These are phyloP conservation scores for Lithophane ornitopus DNA, from an alignment of 2,888 invertebrate species.

Conservation along the genomic window DNA sequence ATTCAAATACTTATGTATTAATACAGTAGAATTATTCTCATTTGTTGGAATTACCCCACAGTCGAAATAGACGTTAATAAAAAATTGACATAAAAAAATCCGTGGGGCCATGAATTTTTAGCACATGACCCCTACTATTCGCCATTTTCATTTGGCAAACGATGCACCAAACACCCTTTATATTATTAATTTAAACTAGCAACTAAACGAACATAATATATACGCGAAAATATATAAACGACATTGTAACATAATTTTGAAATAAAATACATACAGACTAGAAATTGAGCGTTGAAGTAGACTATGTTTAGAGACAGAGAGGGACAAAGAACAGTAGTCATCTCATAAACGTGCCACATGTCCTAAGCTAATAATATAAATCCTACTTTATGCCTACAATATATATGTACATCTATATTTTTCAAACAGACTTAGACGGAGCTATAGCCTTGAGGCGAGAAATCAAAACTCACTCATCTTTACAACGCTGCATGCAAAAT, in stretches of 20 bases:
- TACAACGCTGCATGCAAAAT: constrained; percentile 8
- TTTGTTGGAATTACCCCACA: too few relatives aligned
- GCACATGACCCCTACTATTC: too few relatives aligned
- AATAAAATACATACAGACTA: constrained; percentile 76
- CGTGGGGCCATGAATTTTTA: too few relatives aligned
- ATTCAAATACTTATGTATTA: too few relatives aligned
- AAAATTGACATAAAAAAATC: too few relatives aligned
- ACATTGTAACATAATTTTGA: constrained; percentile 26
- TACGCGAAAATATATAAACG: constrained; percentile 33
- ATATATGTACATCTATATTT: constrained; percentile 35
- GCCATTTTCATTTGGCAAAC: too few relatives aligned
- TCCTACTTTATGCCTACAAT: constrained; percentile 53
- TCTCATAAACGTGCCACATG: constrained; percentile 68
- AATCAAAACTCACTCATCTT: background rate
- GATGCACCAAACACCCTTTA: too few relatives aligned
- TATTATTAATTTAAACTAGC: constrained; percentile 27
- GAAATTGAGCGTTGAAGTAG: constrained; percentile 80
- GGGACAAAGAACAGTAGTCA: constrained; percentile 60
- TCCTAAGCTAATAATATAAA: constrained; percentile 59
- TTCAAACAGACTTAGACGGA: constrained; percentile 10
- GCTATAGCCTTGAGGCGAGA: constrained; percentile 29
- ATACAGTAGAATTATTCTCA: too few relatives aligned
- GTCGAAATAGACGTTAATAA: too few relatives aligned
- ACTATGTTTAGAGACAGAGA: constrained; percentile 69
- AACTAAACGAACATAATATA: constrained; percentile 31